Base-by-base conservation (phyloP, 2,888 invertebrate species). In the Eupithecia vulgata region DNA sequence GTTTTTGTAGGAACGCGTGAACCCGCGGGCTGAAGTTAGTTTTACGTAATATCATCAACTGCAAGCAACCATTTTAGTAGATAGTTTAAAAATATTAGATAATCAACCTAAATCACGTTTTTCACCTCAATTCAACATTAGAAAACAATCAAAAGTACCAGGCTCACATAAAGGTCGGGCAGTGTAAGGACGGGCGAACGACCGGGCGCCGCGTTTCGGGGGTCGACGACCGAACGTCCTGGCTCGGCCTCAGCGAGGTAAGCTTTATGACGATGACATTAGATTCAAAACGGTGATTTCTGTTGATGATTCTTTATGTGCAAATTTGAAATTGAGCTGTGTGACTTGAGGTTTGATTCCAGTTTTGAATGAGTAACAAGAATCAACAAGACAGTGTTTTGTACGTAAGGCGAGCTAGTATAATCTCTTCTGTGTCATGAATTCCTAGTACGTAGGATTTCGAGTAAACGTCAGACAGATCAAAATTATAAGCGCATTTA, bases 221-320 rank as follows among this genome's bases (percentile, higher is more conserved):
- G 92, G 90, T 92, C 92, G 87, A 83, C 91, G 92, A 92, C 90
- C 85, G 89, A 83, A 87, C 91, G 92, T 92, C 91, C 92, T 91
- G 89, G 86, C 37, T 87, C 75, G 85, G 85, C 88, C 91, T 90
- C 90, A 89, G 85, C 68, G 40, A 64, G 34, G 25, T 37, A 17
- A 35, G 30, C 59, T 68, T 40, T 68, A 68, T 59, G 37, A 15
- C 25, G 40, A 25, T 59, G 57, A 40, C 57, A 59, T 68, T 59
- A 67, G 67, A 67, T 57, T 67, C 52, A 67, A 65, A 64, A 35
- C 62, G 37, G 35, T 35, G 35, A 61, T 52, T 61, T 30, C 62
- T n/a, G n/a, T 64, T 64, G n/a, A 61, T 61, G 17, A 61, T 34
- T 61, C 30, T 34, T 34, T 61, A 61, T 8, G 15, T 34, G 61